phyloP scores from a whole-genome alignment of 2,888 invertebrate species.

The Lysandra bellargus region DNA sequence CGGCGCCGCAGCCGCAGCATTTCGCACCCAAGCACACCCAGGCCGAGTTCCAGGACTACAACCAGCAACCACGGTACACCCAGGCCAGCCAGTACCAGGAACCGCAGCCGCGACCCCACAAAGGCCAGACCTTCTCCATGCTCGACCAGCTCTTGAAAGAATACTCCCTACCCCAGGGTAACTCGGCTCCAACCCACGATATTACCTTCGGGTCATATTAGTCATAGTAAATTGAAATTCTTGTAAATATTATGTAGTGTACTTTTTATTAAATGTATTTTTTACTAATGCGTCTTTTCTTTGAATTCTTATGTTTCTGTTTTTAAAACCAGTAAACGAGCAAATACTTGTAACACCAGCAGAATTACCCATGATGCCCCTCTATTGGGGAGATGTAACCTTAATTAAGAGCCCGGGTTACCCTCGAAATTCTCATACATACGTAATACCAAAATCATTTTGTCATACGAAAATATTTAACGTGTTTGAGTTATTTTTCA shows the following conservation, averaged over 20 bases:
- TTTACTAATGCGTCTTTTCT: constrained; percentile 27
- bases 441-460: too few relatives aligned
- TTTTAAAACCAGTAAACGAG: too few relatives aligned
- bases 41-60: constrained; percentile 55
- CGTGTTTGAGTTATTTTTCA: too few relatives aligned
- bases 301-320: too few relatives aligned
- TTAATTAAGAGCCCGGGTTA: too few relatives aligned
- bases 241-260: constrained; percentile 69
- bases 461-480: too few relatives aligned
- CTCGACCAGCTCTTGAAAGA: constrained; percentile 91
- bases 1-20: constrained; percentile 52
- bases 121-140: constrained; percentile 71
- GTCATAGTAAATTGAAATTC: constrained; percentile 50
- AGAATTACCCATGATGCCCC: too few relatives aligned
- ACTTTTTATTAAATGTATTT: constrained; percentile 50
- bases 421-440: too few relatives aligned
- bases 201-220: constrained; percentile 91
- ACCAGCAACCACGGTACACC: constrained; percentile 45
- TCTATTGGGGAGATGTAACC: too few relatives aligned
- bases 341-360: too few relatives aligned
- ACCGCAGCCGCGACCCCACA: constrained; percentile 38
- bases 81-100: constrained; percentile 48
- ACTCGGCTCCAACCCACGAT: constrained; percentile 87
- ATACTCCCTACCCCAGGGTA: constrained; percentile 86
- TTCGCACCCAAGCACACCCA: constrained; percentile 51